These are phyloP conservation scores for Amorpha juglandis DNA, from an alignment of 2,888 invertebrate genomes.

Conservation along the genomic window DNA sequence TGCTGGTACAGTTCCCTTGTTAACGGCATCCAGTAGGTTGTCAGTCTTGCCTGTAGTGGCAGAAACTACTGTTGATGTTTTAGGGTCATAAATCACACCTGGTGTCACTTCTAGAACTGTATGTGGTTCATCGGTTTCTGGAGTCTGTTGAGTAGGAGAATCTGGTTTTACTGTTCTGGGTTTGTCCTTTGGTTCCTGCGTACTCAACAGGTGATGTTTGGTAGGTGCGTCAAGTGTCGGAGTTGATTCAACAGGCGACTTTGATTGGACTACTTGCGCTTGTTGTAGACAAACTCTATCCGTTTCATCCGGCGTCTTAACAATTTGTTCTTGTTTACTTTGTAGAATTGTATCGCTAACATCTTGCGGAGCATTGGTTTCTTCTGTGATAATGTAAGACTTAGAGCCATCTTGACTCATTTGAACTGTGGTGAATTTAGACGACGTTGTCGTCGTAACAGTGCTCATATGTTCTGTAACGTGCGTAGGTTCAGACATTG, in stretches of 20 bases:
- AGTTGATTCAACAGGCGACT: not conserved
- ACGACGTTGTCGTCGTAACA: conserved; percentile 61
- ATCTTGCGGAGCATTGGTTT: conserved; percentile 44
- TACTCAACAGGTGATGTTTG: conserved; percentile 13
- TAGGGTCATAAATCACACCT: conserved; percentile 90
- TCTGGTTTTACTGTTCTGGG: not conserved
- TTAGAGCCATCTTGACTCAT: conserved; percentile 63
- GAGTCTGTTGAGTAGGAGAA: conserved; percentile 25
- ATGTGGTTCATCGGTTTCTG: conserved; percentile 30
- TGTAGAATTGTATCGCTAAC: conserved; percentile 45
- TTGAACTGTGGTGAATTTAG: conserved; percentile 66
- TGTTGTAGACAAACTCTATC: conserved; percentile 35
- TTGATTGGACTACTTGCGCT: conserved; percentile 23
- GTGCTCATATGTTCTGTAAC: conserved; percentile 58
- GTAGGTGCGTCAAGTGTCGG: not conserved
- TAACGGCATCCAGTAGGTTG: conserved; percentile 89
- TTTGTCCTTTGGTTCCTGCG: not conserved
- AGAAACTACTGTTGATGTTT: conserved; percentile 87
- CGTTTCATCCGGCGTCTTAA: conserved; percentile 51
- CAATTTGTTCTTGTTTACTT: conserved; percentile 41
- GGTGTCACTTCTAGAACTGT: conserved; percentile 88
- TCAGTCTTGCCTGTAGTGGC: conserved; percentile 86
- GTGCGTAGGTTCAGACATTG: conserved; percentile 54
- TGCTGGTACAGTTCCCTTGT: conserved; percentile 88
- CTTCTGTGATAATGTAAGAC: conserved; percentile 60